These are phyloP conservation scores for Lepus oiostolus DNA, from an alignment of 2,797 vertebrate genomes.

Conservation along the genomic window DNA sequence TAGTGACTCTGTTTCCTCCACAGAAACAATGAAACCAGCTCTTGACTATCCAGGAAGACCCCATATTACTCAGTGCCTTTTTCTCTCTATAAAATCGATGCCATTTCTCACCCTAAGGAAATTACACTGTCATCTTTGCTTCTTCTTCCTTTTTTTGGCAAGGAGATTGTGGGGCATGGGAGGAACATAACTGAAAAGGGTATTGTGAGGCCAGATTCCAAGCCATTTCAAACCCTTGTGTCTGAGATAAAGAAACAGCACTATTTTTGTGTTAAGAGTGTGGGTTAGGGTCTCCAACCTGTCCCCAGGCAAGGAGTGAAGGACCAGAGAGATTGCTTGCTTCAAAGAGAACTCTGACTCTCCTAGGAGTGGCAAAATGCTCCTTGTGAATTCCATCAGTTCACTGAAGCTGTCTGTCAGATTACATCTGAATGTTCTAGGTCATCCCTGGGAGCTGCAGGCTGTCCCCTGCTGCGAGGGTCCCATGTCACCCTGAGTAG, in stretches of 20 bases:
- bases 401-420: background rate
- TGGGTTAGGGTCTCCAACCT: background rate
- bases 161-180: background rate
- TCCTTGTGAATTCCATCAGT: background rate
- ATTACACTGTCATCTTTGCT: background rate
- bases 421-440: conserved; percentile 60
- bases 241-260: background rate
- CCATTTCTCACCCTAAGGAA: background rate
- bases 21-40: background rate
- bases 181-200: background rate
- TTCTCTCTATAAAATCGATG: background rate
- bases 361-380: background rate
- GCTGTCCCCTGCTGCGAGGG: conserved; percentile 13
- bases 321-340: background rate
- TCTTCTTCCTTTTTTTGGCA: background rate
- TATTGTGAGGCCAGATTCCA: background rate
- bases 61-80: background rate
- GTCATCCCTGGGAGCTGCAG: conserved; percentile 57
- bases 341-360: background rate
- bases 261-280: background rate
- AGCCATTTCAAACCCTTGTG: background rate
- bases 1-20: background rate
- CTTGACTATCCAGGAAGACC: background rate
- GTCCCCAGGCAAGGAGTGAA: background rate
- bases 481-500: conserved; percentile 65